Conservation (phyloP, 2,888 invertebrate species). For the Acleris laterana region DNA sequence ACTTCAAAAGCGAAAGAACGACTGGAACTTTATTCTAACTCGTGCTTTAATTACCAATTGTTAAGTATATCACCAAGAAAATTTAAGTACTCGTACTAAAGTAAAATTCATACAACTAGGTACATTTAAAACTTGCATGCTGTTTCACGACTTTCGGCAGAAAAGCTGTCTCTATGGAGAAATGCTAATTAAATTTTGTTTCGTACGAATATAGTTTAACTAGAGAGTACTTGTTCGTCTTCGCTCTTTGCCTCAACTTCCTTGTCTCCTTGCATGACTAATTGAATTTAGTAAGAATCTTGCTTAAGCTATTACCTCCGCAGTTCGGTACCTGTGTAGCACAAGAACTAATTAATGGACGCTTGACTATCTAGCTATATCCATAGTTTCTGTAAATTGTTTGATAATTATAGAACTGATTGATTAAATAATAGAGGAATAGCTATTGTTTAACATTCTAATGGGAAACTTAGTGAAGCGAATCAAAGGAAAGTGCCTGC, state of each 20-base stretch:
- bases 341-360: neutral
- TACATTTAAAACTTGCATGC: conserved; percentile 13
- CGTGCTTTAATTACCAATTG: too few species aligned
- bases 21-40: too few species aligned
- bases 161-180: conserved; percentile 21
- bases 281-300: conserved; percentile 19
- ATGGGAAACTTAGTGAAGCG: neutral
- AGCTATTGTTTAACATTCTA: neutral
- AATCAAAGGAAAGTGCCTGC: too few species aligned
- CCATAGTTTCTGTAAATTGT: neutral
- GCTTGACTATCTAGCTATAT: neutral
- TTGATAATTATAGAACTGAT: neutral
- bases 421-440: too few species aligned
- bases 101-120: too few species aligned
- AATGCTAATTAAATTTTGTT: conserved; percentile 34
- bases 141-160: conserved; percentile 6
- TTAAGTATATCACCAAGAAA: neutral
- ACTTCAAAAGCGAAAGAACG: too few species aligned
- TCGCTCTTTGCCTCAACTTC: conserved; percentile 26
- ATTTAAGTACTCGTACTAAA: neutral
- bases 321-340: conserved; percentile 4
- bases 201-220: conserved; percentile 25
- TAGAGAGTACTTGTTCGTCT: conserved; percentile 24
- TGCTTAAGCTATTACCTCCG: conserved; percentile 5
- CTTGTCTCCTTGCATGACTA: conserved; percentile 29